phyloP scores from a whole-genome alignment of 2,888 invertebrate genomes.

The Aquatica leii region DNA sequence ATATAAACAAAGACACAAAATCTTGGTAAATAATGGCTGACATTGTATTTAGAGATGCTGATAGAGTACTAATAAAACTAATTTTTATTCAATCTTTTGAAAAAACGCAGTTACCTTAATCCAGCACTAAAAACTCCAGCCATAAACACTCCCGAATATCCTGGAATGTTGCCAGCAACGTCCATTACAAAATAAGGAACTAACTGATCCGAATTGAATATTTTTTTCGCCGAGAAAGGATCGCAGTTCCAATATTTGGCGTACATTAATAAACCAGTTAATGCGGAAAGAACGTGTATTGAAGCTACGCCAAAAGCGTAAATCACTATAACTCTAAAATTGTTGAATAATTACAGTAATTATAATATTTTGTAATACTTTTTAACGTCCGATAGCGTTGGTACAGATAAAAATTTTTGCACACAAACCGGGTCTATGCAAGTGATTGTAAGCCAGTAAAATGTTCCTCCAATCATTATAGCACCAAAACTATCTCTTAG shows the following conservation, averaged over 20 bases:
- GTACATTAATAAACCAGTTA: conserved; percentile 69
- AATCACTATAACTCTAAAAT: conserved; percentile 27
- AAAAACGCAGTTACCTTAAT: conserved; percentile 62
- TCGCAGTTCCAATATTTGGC: conserved; percentile 73
- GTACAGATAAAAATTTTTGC: conserved; percentile 69
- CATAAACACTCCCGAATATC: conserved; percentile 77
- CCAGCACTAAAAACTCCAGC: conserved; percentile 80
- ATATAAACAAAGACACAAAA: conserved; percentile 66
- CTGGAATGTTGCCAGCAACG: conserved; percentile 69
- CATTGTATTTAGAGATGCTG: conserved; percentile 69
- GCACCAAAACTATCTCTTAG: conserved; percentile 70
- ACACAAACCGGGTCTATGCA: conserved; percentile 67
- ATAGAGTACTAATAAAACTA: conserved; percentile 66
- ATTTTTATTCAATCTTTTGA: conserved; percentile 9
- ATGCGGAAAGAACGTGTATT: conserved; percentile 66
- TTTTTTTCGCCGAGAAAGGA: conserved; percentile 66
- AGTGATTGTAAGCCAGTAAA: conserved; percentile 65
- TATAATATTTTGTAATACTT: conserved; percentile 44
- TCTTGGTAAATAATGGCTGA: conserved; percentile 73
- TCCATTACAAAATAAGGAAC: conserved; percentile 79
- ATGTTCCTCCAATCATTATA: conserved; percentile 65
- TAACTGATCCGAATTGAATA: conserved; percentile 65
- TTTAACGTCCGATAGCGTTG: conserved; percentile 65
- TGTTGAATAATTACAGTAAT: not conserved
- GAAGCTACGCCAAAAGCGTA: conserved; percentile 61